Base-by-base conservation (phyloP, 2,888 invertebrate species). In the Ametastegia equiseti region DNA sequence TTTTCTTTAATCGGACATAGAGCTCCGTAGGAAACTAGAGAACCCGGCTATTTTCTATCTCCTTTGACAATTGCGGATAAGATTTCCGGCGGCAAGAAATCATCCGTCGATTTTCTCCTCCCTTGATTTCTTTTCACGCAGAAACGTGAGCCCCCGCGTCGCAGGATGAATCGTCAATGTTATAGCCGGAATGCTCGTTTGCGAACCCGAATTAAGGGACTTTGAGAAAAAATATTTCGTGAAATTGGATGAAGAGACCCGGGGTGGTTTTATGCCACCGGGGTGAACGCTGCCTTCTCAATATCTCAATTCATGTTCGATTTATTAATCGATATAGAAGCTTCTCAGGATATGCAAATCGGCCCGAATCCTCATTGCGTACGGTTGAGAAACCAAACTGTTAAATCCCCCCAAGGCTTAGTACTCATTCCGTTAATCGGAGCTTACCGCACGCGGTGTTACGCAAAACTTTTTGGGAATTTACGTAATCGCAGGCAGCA, bases 341-440 rank as follows among this genome's bases (percentile, higher is more conserved):
- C 60, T 60, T 60, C 13, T 15, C 15, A 15, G 60, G 30, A 30
- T 60, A 60, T 60, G 60, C 11, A 60, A 60, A 60, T 60, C 5
- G 13, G 15, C 2, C 30, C 4, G 3, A 5, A 30, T 23, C 60
- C 30, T 60, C 15, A n/a, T n/a, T n/a, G n/a, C 23, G 30, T 30
- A 60, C 60, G 23, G 60, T 60, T 27, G 23, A 27, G 60, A 60
- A 60, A 60, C 30, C 60, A 60, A 60, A 60, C 60, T 60, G 60
- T 60, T 30, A 60, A 60, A 60, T 30, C 30, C 60, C 30, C 60
- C 30, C 6, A 0, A 60, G 30, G 60, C 60, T 60, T 60, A 60
- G 60, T 27, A 13, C 15, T 60, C 60, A 23, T 60, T 60, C 15
- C 30, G 60, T 60, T 60, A 60, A 60, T 60, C 60, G 60, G 30